Conservation (phyloP, 1,140 invertebrate species). For the Drosophila sulfurigaster region DNA sequence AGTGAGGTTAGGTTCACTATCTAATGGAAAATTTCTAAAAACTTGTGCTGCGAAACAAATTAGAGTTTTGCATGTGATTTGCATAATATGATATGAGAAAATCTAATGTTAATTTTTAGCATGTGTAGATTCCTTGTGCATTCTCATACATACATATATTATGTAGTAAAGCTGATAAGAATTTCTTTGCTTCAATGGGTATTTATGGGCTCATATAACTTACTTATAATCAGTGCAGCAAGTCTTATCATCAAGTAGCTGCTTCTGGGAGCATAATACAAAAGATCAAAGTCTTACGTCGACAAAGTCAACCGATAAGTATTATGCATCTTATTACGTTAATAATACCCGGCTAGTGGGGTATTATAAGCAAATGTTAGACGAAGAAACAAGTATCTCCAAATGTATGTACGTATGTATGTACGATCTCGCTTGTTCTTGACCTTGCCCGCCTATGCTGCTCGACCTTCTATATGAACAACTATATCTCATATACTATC, state of each 20-base stretch:
- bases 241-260: conserved; percentile 25
- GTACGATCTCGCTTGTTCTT: too few species aligned
- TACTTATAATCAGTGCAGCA: conserved; percentile 33
- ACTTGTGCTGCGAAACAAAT: not conserved
- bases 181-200: conserved; percentile 5
- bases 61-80: conserved; percentile 9
- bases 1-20: conserved; percentile 64
- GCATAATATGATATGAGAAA: not conserved
- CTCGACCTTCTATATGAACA: too few species aligned
- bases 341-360: too few species aligned
- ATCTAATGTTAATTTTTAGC: not conserved
- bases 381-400: too few species aligned
- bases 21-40: conserved; percentile 41
- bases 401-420: too few species aligned
- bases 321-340: not conserved
- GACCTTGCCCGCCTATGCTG: too few species aligned
- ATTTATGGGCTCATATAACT: conserved; percentile 11
- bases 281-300: conserved; percentile 36
- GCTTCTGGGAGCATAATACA: conserved; percentile 20
- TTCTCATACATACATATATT: not conserved
- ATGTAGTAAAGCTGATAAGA: conserved; percentile 29
- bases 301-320: not conserved
- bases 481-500: too few species aligned
- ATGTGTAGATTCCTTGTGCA: not conserved
- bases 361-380: too few species aligned